phyloP scores from a whole-genome alignment of 2,113 vertebrate genomes.

The Bubo bubo region DNA sequence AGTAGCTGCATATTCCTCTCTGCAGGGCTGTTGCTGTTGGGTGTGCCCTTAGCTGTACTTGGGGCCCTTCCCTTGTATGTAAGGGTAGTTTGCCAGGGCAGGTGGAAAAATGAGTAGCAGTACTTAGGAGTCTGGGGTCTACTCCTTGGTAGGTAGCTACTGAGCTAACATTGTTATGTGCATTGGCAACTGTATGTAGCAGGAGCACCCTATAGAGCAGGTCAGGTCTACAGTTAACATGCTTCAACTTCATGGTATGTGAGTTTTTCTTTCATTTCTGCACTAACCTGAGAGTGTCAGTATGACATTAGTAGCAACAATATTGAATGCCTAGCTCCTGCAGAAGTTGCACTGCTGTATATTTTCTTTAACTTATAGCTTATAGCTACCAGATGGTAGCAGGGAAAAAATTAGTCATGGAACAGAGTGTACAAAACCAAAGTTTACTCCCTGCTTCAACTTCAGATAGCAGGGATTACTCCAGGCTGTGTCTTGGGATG shows the following conservation, averaged over 20 bases:
- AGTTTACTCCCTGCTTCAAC: not conserved
- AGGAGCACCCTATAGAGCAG: not conserved
- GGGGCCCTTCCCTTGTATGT: not conserved
- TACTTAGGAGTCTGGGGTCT: too few species aligned
- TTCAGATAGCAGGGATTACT: not conserved
- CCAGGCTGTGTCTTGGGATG: not conserved
- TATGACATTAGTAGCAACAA: not conserved
- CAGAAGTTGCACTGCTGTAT: not conserved
- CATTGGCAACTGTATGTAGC: too few species aligned
- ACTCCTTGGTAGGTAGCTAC: accelerated
- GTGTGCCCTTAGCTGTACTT: not conserved
- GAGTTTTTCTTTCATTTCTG: not conserved
- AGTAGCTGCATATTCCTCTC: not conserved
- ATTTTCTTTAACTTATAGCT: accelerated
- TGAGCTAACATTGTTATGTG: not conserved
- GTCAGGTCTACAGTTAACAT: not conserved
- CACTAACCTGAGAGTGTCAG: too few species aligned
- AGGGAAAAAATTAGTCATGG: not conserved
- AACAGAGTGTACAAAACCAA: not conserved
- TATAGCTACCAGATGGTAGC: not conserved
- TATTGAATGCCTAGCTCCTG: not conserved
- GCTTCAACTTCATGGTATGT: not conserved
- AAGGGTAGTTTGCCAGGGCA: not conserved
- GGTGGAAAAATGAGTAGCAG: not conserved
- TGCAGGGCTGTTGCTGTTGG: not conserved